Conservation (phyloP, 2,113 vertebrate genomes). For the Hirundichthys speculiger region DNA sequence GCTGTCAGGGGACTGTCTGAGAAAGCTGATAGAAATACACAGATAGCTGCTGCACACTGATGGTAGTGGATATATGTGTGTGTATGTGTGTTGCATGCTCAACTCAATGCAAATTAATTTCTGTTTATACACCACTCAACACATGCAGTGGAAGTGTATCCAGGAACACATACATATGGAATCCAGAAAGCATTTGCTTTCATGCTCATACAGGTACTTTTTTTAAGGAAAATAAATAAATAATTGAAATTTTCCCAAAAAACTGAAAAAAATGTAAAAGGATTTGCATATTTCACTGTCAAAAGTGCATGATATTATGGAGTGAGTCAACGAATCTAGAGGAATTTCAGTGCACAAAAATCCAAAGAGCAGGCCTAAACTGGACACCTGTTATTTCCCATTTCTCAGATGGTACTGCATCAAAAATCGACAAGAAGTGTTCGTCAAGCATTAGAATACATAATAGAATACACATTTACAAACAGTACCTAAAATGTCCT, state of each 20-base stretch:
- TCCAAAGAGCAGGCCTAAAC: no score
- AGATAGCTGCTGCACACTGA: constrained; percentile 47
- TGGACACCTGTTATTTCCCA: no score
- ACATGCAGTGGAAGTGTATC: constrained; percentile 5
- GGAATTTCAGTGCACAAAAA: no score
- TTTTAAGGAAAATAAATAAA: neutral
- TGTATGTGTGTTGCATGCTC: constrained; percentile 4
- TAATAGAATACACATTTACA: no score
- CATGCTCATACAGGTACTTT: neutral
- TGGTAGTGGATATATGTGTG: constrained; percentile 15
- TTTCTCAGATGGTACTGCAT: no score
- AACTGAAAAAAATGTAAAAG: no score
- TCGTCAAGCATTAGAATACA: no score
- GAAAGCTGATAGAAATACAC: constrained; percentile 64
- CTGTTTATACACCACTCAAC: constrained; percentile 4
- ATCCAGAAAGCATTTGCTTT: constrained; percentile 3
- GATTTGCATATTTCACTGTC: no score
- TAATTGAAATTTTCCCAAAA: neutral
- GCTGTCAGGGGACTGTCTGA: constrained; percentile 76
- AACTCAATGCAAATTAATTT: constrained; percentile 3
- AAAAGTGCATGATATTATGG: no score
- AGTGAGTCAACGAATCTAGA: no score
- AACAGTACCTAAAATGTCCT: no score
- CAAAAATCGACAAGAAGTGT: no score
- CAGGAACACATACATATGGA: constrained; percentile 14